Evolutionary conservation across 2,797 vertebrate genomes (phyloP).

Genomic region (Megaceryle alcyon): DNA sequence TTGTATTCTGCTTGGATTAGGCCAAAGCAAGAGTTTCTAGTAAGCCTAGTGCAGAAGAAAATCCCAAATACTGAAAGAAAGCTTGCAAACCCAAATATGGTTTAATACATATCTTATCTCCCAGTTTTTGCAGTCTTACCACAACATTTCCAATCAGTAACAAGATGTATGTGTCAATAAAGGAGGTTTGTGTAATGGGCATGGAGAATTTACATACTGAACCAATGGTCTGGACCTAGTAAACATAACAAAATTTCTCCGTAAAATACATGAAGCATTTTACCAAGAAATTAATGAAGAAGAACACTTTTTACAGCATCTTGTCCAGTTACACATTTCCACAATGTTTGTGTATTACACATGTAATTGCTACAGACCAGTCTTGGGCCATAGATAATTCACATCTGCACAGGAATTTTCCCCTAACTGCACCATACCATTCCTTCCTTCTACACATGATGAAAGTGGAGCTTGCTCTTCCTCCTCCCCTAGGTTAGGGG

Average conservation of each 20-base stretch:
- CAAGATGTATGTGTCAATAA: not conserved
- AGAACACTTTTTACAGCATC: not conserved
- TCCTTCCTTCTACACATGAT: not conserved
- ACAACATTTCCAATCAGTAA: not conserved
- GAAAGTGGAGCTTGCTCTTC: not conserved
- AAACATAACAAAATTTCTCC: not conserved
- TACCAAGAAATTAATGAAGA: not conserved
- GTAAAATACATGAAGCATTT: not conserved
- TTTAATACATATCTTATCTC: not conserved
- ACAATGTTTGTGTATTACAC: not conserved
- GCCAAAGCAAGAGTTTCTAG: conserved; percentile 6
- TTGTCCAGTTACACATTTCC: not conserved
- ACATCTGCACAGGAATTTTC: not conserved
- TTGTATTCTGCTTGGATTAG: conserved; percentile 9
- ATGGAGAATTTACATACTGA: not conserved
- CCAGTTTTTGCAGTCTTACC: not conserved
- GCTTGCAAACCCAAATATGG: not conserved
- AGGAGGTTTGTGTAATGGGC: not conserved
- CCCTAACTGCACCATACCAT: not conserved
- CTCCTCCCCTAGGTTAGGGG: not conserved
- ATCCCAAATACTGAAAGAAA: not conserved
- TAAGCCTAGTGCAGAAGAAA: not conserved
- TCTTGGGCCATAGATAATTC: not conserved
- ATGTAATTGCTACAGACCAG: not conserved
- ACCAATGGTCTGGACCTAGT: not conserved